Percentiles rank a stretch among this genome's conserved stretches.
Conservation (phyloP, 2,888 invertebrate genomes). For the Bellardia pandia region DNA sequence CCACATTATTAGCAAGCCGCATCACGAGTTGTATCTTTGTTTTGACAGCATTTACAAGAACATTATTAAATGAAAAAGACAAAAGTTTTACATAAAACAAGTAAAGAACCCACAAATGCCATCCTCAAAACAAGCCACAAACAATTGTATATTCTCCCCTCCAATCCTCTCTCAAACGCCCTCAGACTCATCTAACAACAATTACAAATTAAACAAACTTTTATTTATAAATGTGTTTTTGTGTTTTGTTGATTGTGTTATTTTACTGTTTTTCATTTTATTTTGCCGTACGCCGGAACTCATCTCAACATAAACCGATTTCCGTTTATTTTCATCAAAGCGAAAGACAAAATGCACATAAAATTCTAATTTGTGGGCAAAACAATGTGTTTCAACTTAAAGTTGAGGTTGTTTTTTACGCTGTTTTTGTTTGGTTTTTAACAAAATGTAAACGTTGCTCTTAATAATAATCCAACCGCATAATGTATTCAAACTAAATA, state of each 20-base stretch:
- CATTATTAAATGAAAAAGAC: constrained; percentile 52
- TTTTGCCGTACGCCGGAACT: constrained; percentile 51
- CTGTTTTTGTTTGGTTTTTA: background rate
- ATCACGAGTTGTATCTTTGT: constrained; percentile 46
- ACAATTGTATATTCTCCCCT: constrained; percentile 4
- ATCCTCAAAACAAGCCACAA: constrained; percentile 35
- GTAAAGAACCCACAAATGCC: constrained; percentile 28
- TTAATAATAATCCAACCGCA: constrained; percentile 67
- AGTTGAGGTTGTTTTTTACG: constrained; percentile 33
- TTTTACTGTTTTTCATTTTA: background rate
- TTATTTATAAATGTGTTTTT: constrained; percentile 50
- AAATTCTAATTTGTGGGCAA: constrained; percentile 62
- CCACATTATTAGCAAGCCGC: constrained; percentile 61
- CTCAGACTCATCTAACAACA: constrained; percentile 38
- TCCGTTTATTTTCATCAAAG: constrained; percentile 62
- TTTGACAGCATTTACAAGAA: constrained; percentile 59
- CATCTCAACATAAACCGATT: constrained; percentile 64
- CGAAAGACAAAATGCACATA: constrained; percentile 48
- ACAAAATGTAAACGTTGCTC: constrained; percentile 25
- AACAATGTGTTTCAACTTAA: constrained; percentile 44
- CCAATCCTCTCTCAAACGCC: constrained; percentile 2
- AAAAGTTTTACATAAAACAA: constrained; percentile 53
- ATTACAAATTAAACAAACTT: constrained; percentile 63
- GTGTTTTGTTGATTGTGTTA: constrained; percentile 21
- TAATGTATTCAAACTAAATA: constrained; percentile 66